Base-by-base conservation (phyloP, 2,888 invertebrate genomes). In the Ophonus ardosiacus region DNA sequence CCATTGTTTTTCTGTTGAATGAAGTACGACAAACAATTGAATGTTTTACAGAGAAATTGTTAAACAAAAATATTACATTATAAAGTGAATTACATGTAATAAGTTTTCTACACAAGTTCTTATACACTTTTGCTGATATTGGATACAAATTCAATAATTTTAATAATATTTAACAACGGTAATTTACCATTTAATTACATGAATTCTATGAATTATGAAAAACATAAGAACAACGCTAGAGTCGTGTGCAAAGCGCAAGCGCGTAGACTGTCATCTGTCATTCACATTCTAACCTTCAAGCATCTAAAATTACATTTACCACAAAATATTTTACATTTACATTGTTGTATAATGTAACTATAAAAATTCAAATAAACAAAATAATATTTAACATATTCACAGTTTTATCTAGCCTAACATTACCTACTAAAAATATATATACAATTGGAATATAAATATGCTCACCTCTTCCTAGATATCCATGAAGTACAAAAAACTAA, bases 241-340 rank as follows among this genome's bases (percentile, higher is more conserved):
- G 38, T 15, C 15, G 15, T n/a, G 10, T 31, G 68, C 38, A 68
- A 68, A 38, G 43, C 71, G 71, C 71, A 18, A 51, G 71, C 71
- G 71, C 71, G 21, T 40, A 5, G 71, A 43, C 13, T 74, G 71
- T 74, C 71, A 74, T 17, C 71, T 74, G 71, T 74, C 71, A 74
- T 71, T 8, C 15, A 71, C 18, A 40, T 38, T 38, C 43, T 74
- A 43, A 74, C 71, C 43, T 51, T 51, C 43, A 51, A 51, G 10
- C 13, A 51, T 18, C 40, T 31, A 74, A 74, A 43, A 15, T 40
- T 74, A 59, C 15, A 0, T 59, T 17, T 59, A 59, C n/a, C 15
- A 10, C 15, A 59, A 15, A 59, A 59, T 59, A 59, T 15, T 59
- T 17, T 59, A 7, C 15, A 59, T 1, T 51, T 51, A 13, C 6